Percentiles rank a stretch among this genome's conserved stretches.
phyloP scores from a whole-genome alignment of 2,113 vertebrate species.

The Meleagris gallopavo region DNA sequence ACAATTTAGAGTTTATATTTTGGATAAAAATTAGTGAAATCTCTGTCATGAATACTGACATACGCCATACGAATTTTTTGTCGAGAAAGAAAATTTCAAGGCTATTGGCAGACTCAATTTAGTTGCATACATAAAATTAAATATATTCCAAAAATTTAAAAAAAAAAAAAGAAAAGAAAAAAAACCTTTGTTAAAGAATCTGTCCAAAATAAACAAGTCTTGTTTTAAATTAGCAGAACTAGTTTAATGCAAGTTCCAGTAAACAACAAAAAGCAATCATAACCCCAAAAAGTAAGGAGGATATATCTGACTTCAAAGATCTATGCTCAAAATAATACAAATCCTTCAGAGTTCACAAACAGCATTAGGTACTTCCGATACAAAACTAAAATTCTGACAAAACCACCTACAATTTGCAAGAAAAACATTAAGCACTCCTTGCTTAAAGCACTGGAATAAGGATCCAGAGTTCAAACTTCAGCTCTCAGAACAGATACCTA shows the following conservation, averaged over 20 bases:
- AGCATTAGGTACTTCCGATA: not conserved
- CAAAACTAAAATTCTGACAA: not conserved
- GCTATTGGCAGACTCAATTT: not conserved
- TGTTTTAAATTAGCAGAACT: not conserved
- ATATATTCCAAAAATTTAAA: not conserved
- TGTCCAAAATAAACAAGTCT: not conserved
- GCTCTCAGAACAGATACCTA: not conserved
- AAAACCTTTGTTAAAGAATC: not conserved
- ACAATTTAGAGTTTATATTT: not conserved
- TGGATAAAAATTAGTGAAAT: not conserved
- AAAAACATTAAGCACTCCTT: not conserved
- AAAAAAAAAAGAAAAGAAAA: not conserved
- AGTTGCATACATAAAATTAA: not conserved
- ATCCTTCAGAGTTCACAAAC: not conserved
- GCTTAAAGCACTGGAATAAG: not conserved
- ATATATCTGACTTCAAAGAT: not conserved
- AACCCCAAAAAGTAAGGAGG: not conserved
- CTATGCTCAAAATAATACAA: not conserved
- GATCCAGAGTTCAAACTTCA: constrained; percentile 20
- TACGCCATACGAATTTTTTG: not conserved
- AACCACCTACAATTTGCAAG: not conserved
- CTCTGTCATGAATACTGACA: not conserved
- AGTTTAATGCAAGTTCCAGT: not conserved
- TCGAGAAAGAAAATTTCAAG: not conserved
- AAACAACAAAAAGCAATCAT: not conserved